Percentiles rank a stretch among this genome's conserved stretches.
phyloP scores from a whole-genome alignment of 2,113 vertebrate genomes.

The Crocuta crocuta region DNA sequence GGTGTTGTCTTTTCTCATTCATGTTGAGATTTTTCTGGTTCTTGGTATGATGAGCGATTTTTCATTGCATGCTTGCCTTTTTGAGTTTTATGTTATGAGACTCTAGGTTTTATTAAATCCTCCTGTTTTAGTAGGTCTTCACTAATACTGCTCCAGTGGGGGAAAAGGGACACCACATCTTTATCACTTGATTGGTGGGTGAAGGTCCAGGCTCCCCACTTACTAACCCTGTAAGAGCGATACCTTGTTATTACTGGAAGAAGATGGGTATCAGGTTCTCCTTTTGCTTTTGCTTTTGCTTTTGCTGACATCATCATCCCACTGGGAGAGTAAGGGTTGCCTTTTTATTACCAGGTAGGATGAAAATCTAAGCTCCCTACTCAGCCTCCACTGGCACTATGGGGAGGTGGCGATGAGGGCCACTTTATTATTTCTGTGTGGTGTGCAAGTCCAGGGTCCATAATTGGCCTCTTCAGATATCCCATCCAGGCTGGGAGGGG shows the following conservation, averaged over 20 bases:
- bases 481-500: not conserved
- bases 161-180: not conserved
- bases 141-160: not conserved
- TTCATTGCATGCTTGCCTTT: not conserved
- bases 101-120: not conserved
- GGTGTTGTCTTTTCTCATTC: not conserved
- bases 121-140: not conserved
- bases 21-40: not conserved
- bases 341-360: not conserved
- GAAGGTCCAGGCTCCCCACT: not conserved
- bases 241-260: not conserved
- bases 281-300: not conserved
- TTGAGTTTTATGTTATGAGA: not conserved
- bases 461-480: not conserved
- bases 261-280: not conserved
- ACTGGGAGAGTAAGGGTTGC: not conserved
- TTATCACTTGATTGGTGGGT: not conserved
- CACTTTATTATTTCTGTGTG: not conserved
- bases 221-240: not conserved
- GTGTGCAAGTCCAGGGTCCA: not conserved
- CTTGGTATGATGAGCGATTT: not conserved
- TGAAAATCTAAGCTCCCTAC: not conserved
- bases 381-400: not conserved
- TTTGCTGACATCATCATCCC: not conserved
- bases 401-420: not conserved